Percentiles rank a stretch among this genome's conserved stretches.
Evolutionary conservation across 2,888 invertebrate genomes (phyloP).

Genomic region (Agrilus biguttatus): DNA sequence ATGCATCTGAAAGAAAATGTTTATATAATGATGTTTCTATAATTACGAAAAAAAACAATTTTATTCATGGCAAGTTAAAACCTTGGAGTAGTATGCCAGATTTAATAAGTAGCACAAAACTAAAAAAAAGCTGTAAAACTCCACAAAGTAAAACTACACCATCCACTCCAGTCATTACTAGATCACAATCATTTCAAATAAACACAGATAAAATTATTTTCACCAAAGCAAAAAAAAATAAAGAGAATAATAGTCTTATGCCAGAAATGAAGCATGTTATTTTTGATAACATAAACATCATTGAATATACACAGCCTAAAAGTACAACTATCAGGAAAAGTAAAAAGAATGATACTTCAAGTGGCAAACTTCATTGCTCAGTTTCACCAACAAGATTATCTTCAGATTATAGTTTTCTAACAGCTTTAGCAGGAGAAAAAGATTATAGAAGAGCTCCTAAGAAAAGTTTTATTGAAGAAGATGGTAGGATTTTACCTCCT

Average conservation of each 20-base stretch:
- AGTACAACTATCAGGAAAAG: constrained; percentile 18
- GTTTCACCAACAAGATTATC: constrained; percentile 17
- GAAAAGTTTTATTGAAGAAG: constrained; percentile 44
- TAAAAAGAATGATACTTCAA: not conserved
- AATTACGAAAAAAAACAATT: not conserved
- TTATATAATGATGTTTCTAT: constrained; percentile 1
- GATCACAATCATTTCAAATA: constrained; percentile 4
- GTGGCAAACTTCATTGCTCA: no score
- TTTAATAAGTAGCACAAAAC: constrained; percentile 16
- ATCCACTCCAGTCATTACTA: constrained; percentile 21
- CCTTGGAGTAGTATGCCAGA: constrained; percentile 32
- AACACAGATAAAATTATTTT: constrained; percentile 1
- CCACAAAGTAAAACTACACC: constrained; percentile 24
- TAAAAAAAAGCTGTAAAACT: constrained; percentile 12
- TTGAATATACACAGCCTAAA: constrained; percentile 25
- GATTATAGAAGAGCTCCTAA: constrained; percentile 32
- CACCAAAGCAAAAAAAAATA: not conserved
- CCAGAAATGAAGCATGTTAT: constrained; percentile 19
- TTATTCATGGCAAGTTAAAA: constrained; percentile 23
- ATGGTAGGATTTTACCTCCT: constrained; percentile 43
- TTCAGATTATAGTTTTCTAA: constrained; percentile 25
- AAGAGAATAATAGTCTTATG: constrained; percentile 7
- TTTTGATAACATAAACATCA: constrained; percentile 25
- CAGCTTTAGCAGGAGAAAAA: constrained; percentile 30
- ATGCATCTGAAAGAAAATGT: constrained; percentile 2